Conservation (phyloP, 2,797 vertebrate species). For the Phataginus tetradactyla region DNA sequence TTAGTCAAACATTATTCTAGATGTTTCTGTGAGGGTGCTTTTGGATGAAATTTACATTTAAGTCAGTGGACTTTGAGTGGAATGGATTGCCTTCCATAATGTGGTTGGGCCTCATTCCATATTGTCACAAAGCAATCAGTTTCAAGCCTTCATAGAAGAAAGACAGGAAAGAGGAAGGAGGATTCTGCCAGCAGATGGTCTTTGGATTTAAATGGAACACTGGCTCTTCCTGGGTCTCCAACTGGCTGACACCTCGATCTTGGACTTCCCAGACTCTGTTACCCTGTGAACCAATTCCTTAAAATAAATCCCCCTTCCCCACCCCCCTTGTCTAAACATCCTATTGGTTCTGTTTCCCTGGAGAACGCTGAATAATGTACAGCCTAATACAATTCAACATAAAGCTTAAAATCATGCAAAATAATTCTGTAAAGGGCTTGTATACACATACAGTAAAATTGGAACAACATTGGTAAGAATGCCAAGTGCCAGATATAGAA, state of each 20-base stretch:
- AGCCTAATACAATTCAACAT: neutral
- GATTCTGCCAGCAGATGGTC: neutral
- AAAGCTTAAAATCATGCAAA: conserved; percentile 3
- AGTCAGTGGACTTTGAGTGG: neutral
- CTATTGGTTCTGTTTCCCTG: neutral
- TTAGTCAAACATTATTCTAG: neutral
- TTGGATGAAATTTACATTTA: neutral
- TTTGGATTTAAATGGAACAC: neutral
- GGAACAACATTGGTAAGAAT: neutral
- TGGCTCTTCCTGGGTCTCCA: neutral
- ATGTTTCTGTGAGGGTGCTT: neutral
- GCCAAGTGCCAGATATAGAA: neutral
- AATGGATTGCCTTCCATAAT: neutral
- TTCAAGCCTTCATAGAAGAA: neutral
- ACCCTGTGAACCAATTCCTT: neutral
- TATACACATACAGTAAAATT: neutral
- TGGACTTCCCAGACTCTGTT: neutral
- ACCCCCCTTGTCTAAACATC: neutral
- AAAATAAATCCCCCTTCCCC: neutral
- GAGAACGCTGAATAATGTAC: neutral
- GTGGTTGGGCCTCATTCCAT: neutral
- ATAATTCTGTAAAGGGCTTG: neutral
- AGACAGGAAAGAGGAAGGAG: neutral
- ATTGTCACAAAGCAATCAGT: neutral
- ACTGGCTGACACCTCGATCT: neutral